These are phyloP conservation scores for Pandemis corylana DNA, from an alignment of 2,888 invertebrate genomes.

Conservation along the genomic window DNA sequence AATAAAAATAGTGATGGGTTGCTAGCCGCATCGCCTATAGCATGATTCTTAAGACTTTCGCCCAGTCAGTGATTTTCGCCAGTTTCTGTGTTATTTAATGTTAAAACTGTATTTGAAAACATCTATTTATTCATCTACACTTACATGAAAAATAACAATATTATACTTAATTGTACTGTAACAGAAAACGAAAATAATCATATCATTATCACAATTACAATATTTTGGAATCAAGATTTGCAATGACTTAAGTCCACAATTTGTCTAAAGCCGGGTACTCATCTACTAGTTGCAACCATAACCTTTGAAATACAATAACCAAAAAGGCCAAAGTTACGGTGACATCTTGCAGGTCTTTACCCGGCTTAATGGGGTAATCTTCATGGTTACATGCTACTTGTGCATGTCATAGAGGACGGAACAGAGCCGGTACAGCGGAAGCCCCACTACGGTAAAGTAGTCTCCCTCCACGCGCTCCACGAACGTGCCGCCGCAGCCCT, in stretches of 20 bases:
- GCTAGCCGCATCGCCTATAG: too few relatives aligned
- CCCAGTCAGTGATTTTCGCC: too few relatives aligned
- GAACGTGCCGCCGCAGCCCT: slow-evolving; percentile 93
- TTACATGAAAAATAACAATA: not conserved
- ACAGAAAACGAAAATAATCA: not conserved
- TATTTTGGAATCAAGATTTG: not conserved
- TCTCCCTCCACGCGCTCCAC: slow-evolving; percentile 93
- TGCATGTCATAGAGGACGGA: slow-evolving; percentile 82
- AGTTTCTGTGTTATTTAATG: not conserved
- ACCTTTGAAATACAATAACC: too few relatives aligned
- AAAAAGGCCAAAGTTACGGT: too few relatives aligned
- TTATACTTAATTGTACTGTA: not conserved
- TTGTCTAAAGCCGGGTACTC: not conserved
- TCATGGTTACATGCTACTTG: slow-evolving; percentile 38
- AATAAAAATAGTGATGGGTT: too few relatives aligned
- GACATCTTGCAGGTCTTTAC: too few relatives aligned
- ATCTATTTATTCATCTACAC: not conserved
- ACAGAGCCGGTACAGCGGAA: slow-evolving; percentile 89
- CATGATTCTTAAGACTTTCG: too few relatives aligned
- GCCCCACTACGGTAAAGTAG: slow-evolving; percentile 94
- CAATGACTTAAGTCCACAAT: not conserved
- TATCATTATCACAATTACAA: not conserved
- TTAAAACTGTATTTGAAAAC: not conserved
- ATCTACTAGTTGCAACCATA: not conserved
- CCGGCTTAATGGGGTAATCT: too few relatives aligned